Evolutionary conservation across 1,140 invertebrate genomes (phyloP).

Genomic region (Nomia melanderi): DNA sequence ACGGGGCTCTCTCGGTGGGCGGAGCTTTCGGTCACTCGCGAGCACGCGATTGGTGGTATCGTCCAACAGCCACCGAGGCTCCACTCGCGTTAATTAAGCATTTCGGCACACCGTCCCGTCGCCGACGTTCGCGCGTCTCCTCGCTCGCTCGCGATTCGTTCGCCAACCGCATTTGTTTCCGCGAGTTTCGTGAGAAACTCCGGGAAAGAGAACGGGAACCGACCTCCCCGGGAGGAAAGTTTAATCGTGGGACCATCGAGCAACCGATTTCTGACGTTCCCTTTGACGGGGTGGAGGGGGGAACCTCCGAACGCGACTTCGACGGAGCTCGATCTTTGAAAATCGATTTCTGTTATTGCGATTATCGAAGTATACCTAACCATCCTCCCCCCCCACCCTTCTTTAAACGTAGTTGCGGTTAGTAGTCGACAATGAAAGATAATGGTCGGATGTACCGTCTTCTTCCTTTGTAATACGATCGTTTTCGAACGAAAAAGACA

Average conservation of each 20-base stretch:
- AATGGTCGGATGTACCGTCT: neutral
- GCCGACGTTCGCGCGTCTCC: constrained; percentile 45
- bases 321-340: neutral
- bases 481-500: neutral
- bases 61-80: constrained; percentile 68
- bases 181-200: constrained; percentile 15
- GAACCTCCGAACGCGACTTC: neutral
- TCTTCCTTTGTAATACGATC: constrained; percentile 7
- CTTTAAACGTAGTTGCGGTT: too few relatives aligned
- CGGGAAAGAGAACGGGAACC: neutral
- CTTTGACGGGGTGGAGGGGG: too few relatives aligned
- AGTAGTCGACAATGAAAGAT: neutral
- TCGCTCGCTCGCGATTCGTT: constrained; percentile 49
- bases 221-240: neutral
- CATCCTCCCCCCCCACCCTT: too few relatives aligned
- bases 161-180: constrained; percentile 24
- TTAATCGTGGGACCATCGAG: neutral
- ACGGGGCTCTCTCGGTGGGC: constrained; percentile 68
- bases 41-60: constrained; percentile 63
- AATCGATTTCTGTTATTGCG: neutral
- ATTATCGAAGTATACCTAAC: neutral
- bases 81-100: constrained; percentile 73
- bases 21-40: constrained; percentile 55
- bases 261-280: too few relatives aligned
- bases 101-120: constrained; percentile 74